Evolutionary conservation across 2,113 vertebrate species (phyloP), one percentile per base, ranked within the genome.

Genomic region (Grantiella picta): DNA sequence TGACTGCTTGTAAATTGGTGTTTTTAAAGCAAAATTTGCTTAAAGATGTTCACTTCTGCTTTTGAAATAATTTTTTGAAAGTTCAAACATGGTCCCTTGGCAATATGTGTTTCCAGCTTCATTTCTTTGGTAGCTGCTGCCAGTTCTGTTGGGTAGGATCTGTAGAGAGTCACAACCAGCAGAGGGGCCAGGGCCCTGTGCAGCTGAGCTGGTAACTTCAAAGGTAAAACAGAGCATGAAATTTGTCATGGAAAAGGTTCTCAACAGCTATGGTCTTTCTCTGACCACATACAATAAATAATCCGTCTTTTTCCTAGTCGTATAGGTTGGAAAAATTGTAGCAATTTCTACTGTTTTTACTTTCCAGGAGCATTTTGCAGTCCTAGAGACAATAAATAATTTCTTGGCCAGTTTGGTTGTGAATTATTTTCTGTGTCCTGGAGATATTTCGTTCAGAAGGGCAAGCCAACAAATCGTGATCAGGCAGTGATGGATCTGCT

Each of bases 351-450:
- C 71, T 75, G 56, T 33, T 91, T 84, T 81, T 94, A 71, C 20
- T 86, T 85, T 94, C 42, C 79, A 59, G 66, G 54, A 86, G 35
- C 68, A 40, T 96, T 96, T 86, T 93, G 79, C 68, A 81, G 29
- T 80, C 60, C 72, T 66, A 56, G 52, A 75, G 79, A 80, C 76
- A 81, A 35, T 93, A 90, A 95, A 91, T 94, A 91, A 83, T 93
- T 90, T 83, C 88, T 86, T 90, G 45, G 44, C 76, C 64, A 49
- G 82, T 94, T 94, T 92, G 71, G 36, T 60, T 94, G 71, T 96
- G 87, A 93, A 86, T 95, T 94, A 92, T 91, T 96, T 92, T 79
- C 87, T 77, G 50, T 85, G 87, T 90, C 54, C 61, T 36, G 40
- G 71, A 87, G 75, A 86, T 90, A 77, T 66, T 94, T 86, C 0